Conservation (phyloP, 2,888 invertebrate genomes). For the Spilarctia lutea region DNA sequence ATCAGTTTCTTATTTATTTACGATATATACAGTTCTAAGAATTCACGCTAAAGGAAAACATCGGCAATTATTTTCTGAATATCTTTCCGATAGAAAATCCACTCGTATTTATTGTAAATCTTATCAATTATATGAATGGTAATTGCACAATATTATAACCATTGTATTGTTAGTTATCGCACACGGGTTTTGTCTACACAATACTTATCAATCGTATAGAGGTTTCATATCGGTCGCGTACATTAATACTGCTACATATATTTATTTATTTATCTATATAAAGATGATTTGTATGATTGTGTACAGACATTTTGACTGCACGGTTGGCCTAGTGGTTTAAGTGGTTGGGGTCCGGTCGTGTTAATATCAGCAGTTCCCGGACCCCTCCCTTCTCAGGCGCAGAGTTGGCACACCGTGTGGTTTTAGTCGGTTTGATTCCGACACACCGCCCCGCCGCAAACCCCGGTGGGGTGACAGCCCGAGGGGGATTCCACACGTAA, state of each 20-base stretch:
- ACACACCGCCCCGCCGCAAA: too few species aligned
- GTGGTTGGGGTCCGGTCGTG: too few species aligned
- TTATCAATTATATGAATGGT: constrained; percentile 9
- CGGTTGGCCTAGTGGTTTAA: too few species aligned
- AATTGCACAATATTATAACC: background rate
- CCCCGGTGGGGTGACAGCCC: too few species aligned
- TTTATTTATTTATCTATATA: background rate
- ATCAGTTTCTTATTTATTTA: background rate
- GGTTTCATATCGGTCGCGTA: background rate
- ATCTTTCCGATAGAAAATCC: background rate
- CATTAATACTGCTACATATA: background rate
- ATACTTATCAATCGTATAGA: background rate
- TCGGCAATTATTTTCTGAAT: background rate
- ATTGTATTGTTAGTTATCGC: background rate
- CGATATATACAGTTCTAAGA: background rate
- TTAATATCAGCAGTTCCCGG: too few species aligned
- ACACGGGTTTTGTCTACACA: background rate
- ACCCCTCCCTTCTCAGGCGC: too few species aligned
- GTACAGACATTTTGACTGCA: background rate
- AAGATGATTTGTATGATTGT: background rate
- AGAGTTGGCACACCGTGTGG: too few species aligned
- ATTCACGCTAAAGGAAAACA: background rate
- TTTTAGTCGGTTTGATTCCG: too few species aligned
- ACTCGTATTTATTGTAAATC: background rate
- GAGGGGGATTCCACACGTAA: too few species aligned